phyloP scores from a whole-genome alignment of 2,113 vertebrate genomes.

The Daphoenositta chrysoptera region DNA sequence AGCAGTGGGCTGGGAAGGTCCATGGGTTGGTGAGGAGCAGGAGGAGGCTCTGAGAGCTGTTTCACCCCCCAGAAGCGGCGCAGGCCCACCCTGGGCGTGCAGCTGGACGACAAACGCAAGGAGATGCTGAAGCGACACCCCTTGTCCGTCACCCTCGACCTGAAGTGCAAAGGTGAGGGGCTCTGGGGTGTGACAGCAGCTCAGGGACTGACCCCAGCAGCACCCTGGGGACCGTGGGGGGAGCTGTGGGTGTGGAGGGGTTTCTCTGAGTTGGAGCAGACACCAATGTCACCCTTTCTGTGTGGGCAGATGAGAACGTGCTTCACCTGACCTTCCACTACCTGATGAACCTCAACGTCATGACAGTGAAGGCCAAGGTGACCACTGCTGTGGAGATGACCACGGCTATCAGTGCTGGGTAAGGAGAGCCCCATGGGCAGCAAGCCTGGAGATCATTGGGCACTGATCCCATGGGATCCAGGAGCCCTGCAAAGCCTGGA shows the following conservation, averaged over 20 bases:
- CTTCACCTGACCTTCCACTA: constrained; percentile 92
- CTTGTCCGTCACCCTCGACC: constrained; percentile 83
- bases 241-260: accelerated
- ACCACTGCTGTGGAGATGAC: constrained; percentile 81
- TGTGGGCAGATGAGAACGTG: constrained; percentile 80
- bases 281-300: not conserved
- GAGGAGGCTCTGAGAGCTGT: not conserved
- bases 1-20: not conserved
- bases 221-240: not conserved
- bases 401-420: constrained; percentile 81
- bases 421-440: not conserved
- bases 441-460: accelerated
- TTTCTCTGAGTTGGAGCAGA: not conserved
- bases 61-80: constrained; percentile 81
- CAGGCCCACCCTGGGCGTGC: constrained; percentile 87
- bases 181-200: not conserved
- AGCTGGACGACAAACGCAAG: constrained; percentile 94
- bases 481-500: not conserved
- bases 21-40: accelerated
- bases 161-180: constrained; percentile 90
- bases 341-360: constrained; percentile 95
- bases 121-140: constrained; percentile 96
- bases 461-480: accelerated
- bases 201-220: not conserved
- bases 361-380: constrained; percentile 92